phyloP scores from a whole-genome alignment of 2,113 vertebrate genomes.

The Cyanocitta stelleri region DNA sequence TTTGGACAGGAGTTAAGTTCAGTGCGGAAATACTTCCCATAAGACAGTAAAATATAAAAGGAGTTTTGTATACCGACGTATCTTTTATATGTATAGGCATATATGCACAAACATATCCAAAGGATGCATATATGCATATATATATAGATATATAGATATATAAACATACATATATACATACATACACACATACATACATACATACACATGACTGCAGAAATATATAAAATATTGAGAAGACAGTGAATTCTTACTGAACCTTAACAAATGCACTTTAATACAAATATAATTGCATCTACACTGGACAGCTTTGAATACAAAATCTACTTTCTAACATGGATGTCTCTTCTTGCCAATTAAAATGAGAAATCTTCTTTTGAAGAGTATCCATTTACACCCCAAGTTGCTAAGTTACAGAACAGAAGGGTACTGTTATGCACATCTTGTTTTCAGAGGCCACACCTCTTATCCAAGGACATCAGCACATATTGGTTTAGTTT shows the following conservation, averaged over 20 bases:
- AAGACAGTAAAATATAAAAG: neutral
- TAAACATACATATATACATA: neutral
- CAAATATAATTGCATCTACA: neutral
- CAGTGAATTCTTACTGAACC: neutral
- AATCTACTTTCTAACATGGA: neutral
- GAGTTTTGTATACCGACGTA: neutral
- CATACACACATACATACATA: neutral
- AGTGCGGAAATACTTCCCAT: neutral
- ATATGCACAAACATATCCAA: neutral
- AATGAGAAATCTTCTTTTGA: constrained; percentile 8
- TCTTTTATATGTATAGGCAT: neutral
- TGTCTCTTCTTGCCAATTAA: neutral
- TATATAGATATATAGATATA: too few relatives aligned
- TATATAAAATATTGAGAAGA: neutral
- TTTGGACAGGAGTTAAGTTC: neutral
- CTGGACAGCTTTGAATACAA: neutral
- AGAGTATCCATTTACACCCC: neutral
- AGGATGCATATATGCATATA: neutral
- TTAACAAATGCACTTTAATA: neutral
- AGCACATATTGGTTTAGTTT: neutral
- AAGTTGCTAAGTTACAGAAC: neutral
- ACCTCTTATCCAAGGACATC: neutral
- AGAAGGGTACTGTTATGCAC: neutral
- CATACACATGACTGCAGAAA: neutral
- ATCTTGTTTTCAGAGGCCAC: neutral